Evolutionary conservation across 2,113 vertebrate genomes (phyloP).

Genomic region (Myocastor coypus): DNA sequence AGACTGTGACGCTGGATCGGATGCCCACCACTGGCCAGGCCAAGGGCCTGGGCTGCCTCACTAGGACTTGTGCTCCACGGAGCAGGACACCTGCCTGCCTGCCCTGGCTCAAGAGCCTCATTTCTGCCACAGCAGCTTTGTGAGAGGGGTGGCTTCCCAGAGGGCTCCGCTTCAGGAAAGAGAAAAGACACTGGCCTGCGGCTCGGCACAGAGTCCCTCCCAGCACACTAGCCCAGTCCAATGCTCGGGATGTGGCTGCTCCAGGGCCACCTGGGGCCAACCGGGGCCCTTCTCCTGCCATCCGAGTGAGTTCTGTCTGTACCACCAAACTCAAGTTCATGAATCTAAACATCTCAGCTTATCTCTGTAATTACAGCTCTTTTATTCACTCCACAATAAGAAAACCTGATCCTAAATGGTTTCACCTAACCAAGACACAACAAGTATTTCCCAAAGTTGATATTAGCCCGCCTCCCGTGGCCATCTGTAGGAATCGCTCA

Average conservation of each 20-base stretch:
- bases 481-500: neutral
- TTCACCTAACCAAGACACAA: neutral
- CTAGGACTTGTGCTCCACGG: too few species aligned
- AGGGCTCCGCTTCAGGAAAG: neutral
- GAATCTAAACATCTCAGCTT: neutral
- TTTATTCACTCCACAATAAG: neutral
- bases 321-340: neutral
- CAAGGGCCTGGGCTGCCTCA: neutral
- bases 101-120: neutral
- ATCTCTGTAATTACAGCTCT: neutral
- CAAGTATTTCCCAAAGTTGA: neutral
- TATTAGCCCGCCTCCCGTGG: neutral
- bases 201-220: neutral
- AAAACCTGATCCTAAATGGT: neutral
- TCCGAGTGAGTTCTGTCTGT: neutral
- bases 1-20: rapidly evolving
- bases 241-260: neutral
- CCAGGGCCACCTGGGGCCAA: neutral
- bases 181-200: neutral
- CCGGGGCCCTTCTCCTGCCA: neutral
- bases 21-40: rapidly evolving
- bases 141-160: neutral
- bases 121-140: neutral
- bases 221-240: neutral
- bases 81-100: too few species aligned